Evolutionary conservation across 2,888 invertebrate species (phyloP), one percentile per base, ranked within the genome.

Genomic region (Mimas tiliae): DNA sequence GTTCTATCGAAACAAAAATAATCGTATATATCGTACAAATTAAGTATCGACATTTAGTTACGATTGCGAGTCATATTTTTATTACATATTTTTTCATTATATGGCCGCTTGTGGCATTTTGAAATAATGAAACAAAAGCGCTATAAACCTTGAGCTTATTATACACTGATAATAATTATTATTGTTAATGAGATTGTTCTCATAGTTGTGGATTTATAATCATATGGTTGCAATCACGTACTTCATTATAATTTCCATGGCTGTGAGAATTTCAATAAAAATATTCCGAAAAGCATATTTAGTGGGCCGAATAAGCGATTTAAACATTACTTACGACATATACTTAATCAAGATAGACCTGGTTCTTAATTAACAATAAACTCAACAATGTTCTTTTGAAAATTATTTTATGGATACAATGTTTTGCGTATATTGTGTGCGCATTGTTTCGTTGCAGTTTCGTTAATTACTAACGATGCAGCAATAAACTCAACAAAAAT

Each of bases 391-490:
- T 74, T 75, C 63, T 27, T 77, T 71, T 77, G 75, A 72, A 76
- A 76, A 79, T 75, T 77, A 73, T 76, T 74, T 69, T 74, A 73
- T 72, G 67, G 52, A 65, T 47, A 45, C 38, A 48, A 14, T 72
- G 72, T 4, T 70, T 73, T 47, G 19, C 50, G 33, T 45, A 9
- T 6, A 53, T 27, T 50, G 12, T 62, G 21, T 12, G 9, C 62
- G 33, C 76, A 80, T 81, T 83, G 80, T 84, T 69, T 78, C 74
- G 66, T 75, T 75, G 66, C 74, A 76, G 67, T 71, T 78, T 81
- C 79, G 82, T 84, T n/a, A n/a, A n/a, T n/a, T 82, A 81, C 70
- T 74, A 64, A 66, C 65, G 78, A 81, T 82, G 71, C 2, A 63
- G 71, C 72, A 74, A 82, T 74, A 76, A 78, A 69, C 67, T 64